These are phyloP conservation scores for Ianthella basta DNA, from an alignment of 37 sponge, comb jelly and placozoan genomes.

Conservation along the genomic window DNA sequence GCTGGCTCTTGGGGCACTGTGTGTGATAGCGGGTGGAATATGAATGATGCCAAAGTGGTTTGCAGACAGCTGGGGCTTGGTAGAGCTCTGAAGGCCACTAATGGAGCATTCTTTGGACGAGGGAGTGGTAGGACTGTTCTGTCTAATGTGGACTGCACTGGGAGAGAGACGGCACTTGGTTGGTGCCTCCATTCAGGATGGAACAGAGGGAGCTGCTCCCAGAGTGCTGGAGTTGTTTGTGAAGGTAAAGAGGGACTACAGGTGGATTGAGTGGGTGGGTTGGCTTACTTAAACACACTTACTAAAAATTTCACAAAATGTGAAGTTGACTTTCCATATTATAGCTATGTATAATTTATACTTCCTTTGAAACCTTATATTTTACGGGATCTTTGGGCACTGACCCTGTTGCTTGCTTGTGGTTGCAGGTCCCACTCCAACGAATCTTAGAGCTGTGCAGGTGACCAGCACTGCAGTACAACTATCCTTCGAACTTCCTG, in stretches of 20 bases:
- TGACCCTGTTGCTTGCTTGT: background rate
- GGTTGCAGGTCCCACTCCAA: background rate
- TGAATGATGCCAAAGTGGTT: constrained; percentile 33
- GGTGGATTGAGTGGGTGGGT: too few relatives aligned
- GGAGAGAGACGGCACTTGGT: constrained; percentile 6
- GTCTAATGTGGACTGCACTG: constrained; percentile 31
- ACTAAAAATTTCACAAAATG: too few relatives aligned
- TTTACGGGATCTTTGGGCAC: too few relatives aligned
- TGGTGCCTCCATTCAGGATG: constrained; percentile 17
- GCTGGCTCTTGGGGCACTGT: constrained; percentile 35
- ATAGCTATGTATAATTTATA: too few relatives aligned
- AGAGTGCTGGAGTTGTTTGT: constrained; percentile 9
- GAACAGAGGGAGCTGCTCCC: background rate
- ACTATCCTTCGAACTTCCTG: background rate
- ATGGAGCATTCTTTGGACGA: constrained; percentile 10
- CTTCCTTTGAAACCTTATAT: too few relatives aligned
- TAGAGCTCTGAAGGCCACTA: constrained; percentile 17
- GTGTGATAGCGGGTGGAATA: constrained; percentile 19
- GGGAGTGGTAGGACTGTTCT: background rate
- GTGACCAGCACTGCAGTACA: background rate
- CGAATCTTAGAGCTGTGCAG: background rate
- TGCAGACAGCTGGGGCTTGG: constrained; percentile 36
- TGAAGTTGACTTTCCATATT: too few relatives aligned
- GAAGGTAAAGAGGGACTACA: background rate
- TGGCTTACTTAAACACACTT: too few relatives aligned